phyloP scores from a whole-genome alignment of 2,113 vertebrate genomes.

The Thermophis baileyi region DNA sequence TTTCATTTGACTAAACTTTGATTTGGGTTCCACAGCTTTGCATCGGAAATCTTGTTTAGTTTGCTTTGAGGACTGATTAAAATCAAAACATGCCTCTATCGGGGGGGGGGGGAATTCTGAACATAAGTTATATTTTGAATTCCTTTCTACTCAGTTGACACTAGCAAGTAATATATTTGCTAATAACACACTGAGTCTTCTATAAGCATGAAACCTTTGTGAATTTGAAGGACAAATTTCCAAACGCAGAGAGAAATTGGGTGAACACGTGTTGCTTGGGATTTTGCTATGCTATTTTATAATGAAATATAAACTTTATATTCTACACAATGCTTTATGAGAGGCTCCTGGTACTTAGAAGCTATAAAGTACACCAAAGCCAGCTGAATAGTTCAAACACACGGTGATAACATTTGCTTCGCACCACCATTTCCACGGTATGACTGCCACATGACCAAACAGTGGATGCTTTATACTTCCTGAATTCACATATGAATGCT shows the following conservation, averaged over 20 bases:
- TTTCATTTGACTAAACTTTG: constrained; percentile 23
- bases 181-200: constrained; percentile 3
- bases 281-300: neutral
- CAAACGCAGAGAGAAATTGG: neutral
- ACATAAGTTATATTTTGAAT: constrained; percentile 11
- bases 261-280: neutral
- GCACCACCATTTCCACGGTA: neutral
- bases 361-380: neutral
- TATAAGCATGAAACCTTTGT: neutral
- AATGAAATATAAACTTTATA: neutral
- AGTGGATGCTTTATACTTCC: neutral
- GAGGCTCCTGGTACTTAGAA: neutral
- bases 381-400: neutral
- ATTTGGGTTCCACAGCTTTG: neutral
- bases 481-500: neutral
- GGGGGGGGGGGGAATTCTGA: neutral
- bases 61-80: constrained; percentile 26
- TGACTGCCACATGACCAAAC: neutral
- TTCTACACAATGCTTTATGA: neutral
- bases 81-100: constrained; percentile 10
- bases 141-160: constrained; percentile 1
- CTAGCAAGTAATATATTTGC: neutral
- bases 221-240: constrained; percentile 11
- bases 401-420: neutral
- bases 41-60: neutral